Evolutionary conservation across 2,797 vertebrate genomes (phyloP), one percentile per base, ranked within the genome.

Genomic region (Echiichthys vipera): DNA sequence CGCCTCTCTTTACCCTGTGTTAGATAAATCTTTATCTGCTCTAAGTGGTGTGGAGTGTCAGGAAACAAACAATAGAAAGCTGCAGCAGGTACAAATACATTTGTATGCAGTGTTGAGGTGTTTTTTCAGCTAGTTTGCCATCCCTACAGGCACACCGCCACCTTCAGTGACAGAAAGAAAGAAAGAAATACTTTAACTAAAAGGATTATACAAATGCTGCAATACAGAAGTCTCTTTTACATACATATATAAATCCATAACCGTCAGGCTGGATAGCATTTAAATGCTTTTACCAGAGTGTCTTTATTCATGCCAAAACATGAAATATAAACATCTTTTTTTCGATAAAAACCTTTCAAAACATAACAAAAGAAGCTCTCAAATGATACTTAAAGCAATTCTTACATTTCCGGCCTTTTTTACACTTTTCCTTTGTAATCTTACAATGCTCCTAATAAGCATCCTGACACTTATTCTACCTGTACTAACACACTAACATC

Each of bases 21-120:
- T 73, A 70, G 80, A 89, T 80, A 77, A 78, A 83, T 78, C 74
- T 73, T 72, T 74, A 70, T 82, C 80, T 47, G 53, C 15, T 32
- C 63, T 27, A 42, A 64, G 74, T 65, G 70, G 53, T 42, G 65
- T 70, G 73, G 12, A 43, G 47, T 63, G 72, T 78, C 78, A 64
- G 65, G 67, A 63, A 76, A 53, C 46, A 54, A 74, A 86, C 81
- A 63, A 72, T 14, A 49, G 30, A 49, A 58, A 75, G 65, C 36
- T 1, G 30, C 66, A 57, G 67, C 74, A 58, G 62, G 45, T 61
- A 29, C 36, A 6, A 30, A 39, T 22, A 24, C 34, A 74, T 74
- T 71, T 74, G 66, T 70, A 81, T 65, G 74, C 61, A 5, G 47
- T 18, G 58, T 55, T 6, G 3, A 29, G 61, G 53, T 17, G 64